Percentiles rank a stretch among this genome's conserved stretches.
These are phyloP conservation scores for Anguilla anguilla DNA, from an alignment of 2,797 vertebrate genomes.

Conservation along the genomic window DNA sequence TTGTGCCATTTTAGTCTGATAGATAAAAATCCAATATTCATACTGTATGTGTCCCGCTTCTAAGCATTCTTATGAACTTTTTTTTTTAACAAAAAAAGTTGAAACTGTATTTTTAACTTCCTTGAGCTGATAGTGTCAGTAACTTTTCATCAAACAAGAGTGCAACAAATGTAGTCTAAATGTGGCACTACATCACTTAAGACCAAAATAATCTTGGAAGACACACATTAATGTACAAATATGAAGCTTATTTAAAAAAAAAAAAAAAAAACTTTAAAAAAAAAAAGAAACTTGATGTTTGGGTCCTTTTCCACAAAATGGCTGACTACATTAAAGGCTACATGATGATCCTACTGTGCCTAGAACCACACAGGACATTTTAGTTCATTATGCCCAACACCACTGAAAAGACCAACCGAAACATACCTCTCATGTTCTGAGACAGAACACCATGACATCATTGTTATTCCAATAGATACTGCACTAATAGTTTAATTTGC, in stretches of 20 bases:
- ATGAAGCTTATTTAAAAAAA: not conserved
- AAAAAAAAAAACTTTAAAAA: not conserved
- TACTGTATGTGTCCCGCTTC: not conserved
- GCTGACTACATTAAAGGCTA: not conserved
- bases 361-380: not conserved
- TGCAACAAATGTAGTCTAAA: not conserved
- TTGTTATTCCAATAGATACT: constrained; percentile 29
- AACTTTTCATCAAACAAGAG: not conserved
- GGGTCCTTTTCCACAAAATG: not conserved
- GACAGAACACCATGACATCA: constrained; percentile 34
- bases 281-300: not conserved
- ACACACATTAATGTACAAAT: not conserved
- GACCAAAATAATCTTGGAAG: not conserved
- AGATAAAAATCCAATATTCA: not conserved
- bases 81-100: not conserved
- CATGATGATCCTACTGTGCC: not conserved
- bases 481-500: constrained; percentile 19
- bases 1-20: not conserved
- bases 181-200: not conserved
- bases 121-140: not conserved
- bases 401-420: not conserved
- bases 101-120: not conserved
- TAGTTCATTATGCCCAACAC: constrained; percentile 21
- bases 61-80: not conserved
- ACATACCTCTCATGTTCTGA: constrained; percentile 13